Base-by-base conservation (phyloP, 2,888 invertebrate species). In the Didymodactylos carnosus region DNA sequence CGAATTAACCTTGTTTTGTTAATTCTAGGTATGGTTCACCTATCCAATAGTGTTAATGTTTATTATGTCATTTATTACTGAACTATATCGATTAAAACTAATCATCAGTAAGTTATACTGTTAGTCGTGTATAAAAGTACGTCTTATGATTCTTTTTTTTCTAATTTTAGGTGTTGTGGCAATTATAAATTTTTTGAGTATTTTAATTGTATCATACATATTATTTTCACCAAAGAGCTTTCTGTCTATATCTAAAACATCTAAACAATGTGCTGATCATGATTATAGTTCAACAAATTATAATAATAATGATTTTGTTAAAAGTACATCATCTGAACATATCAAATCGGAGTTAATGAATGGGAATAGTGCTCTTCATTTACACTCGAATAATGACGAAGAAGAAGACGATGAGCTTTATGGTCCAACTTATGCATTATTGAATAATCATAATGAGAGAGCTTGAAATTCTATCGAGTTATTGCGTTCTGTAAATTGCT, bases 21-120 rank as follows among this genome's bases (percentile, higher is more conserved):
- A 94, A 19, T 93, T 94, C 81, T 87, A 97, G 49, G 95, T 97
- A 16, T 97, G 97, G 97, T 94, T 97, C 82, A 92, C 94, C 78
- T 95, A 97, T 84, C 86, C 95, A 80, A 94, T 95, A 16, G 90
- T 94, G 76, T 89, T 95, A 77, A 94, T 94, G 73, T 87, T 95
- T 73, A 90, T 97, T 78, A 92, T 93, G 16, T 86, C 93, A 73
- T 91, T 93, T 85, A 90, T 97, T 73, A 92, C 92, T 76, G 90
- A 94, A 69, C 86, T 97, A 79, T 97, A 94, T 94, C 88, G 94
- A 84, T 92, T 91, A 84, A 95, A 95, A 85, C 88, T 95, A 80
- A n/a, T n/a, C n/a, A n/a, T n/a, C n/a, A n/a, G n/a, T n/a, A n/a
- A n/a, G n/a, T n/a, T n/a, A n/a, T n/a, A n/a, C n/a, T n/a, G n/a